A percentile compares a stretch with the other conserved stretches of the same genome.
phyloP scores from a whole-genome alignment of 35 echinoderm and acorn worm genomes.

The Heliocidaris erythrogramma region DNA sequence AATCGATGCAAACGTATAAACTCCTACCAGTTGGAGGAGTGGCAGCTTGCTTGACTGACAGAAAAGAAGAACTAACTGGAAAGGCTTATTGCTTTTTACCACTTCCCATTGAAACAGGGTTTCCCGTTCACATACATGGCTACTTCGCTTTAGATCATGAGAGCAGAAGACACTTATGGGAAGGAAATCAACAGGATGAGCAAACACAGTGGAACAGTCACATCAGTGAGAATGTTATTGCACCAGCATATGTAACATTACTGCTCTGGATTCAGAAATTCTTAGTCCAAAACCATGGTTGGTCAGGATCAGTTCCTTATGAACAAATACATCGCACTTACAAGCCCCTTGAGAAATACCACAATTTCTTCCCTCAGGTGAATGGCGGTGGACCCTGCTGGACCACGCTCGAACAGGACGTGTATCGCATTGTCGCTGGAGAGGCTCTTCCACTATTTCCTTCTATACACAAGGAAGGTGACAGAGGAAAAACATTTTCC shows the following conservation, averaged over 20 bases:
- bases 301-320: not conserved
- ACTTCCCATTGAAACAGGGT: slow-evolving; percentile 66
- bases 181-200: slow-evolving; percentile 39
- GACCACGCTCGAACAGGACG: not conserved
- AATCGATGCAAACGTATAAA: not conserved
- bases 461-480: not conserved
- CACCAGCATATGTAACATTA: slow-evolving; percentile 55
- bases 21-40: slow-evolving; percentile 59
- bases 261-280: slow-evolving; percentile 33
- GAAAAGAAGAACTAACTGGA: not conserved
- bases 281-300: not conserved
- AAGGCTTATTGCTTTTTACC: slow-evolving; percentile 80
- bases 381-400: not conserved
- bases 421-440: slow-evolving; percentile 26
- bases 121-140: slow-evolving; percentile 86
- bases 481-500: not conserved
- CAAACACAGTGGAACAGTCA: slow-evolving; percentile 72
- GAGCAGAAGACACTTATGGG: slow-evolving; percentile 67
- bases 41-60: not conserved
- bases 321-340: not conserved
- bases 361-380: slow-evolving; percentile 22
- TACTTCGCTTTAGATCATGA: slow-evolving; percentile 79
- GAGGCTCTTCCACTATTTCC: slow-evolving; percentile 38
- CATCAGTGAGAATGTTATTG: slow-evolving; percentile 59
- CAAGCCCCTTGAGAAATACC: not conserved